Evolutionary conservation across 2,797 vertebrate genomes (phyloP).

Genomic region (Poeciliopsis paucimaculata): DNA sequence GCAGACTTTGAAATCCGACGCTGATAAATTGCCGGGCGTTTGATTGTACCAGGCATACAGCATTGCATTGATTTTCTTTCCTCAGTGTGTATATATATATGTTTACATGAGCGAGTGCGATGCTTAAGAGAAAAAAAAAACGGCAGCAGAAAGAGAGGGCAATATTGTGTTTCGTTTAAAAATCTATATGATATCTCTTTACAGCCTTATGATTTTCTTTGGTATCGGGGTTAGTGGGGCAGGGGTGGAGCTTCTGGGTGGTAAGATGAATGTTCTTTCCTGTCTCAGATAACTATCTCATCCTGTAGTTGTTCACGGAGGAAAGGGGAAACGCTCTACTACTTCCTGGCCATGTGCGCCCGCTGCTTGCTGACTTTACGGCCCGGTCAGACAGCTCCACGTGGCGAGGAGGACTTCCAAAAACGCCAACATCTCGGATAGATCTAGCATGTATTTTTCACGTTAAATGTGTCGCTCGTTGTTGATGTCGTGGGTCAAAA

Average conservation of each 20-base stretch:
- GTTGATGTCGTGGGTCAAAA: background rate
- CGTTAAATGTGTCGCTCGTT: background rate
- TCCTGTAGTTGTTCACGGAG: constrained; percentile 60
- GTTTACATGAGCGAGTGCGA: constrained; percentile 55
- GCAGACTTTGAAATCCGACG: constrained; percentile 74
- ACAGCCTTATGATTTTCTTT: constrained; percentile 75
- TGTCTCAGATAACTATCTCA: constrained; percentile 69
- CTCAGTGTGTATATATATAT: constrained; percentile 41
- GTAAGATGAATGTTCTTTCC: constrained; percentile 72
- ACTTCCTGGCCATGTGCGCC: constrained; percentile 48
- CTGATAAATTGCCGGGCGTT: constrained; percentile 76
- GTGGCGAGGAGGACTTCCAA: constrained; percentile 1
- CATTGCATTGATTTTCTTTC: constrained; percentile 76
- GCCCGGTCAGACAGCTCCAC: constrained; percentile 25
- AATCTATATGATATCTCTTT: constrained; percentile 81
- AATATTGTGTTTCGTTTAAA: constrained; percentile 79
- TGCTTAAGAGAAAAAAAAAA: constrained; percentile 39
- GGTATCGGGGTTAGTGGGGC: constrained; percentile 47
- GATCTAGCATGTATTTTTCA: background rate
- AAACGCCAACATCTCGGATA: background rate
- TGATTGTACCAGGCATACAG: constrained; percentile 70
- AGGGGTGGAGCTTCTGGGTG: constrained; percentile 49
- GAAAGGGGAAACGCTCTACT: constrained; percentile 51
- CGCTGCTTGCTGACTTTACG: constrained; percentile 16
- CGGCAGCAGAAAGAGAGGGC: constrained; percentile 56